Evolutionary conservation across 2,888 invertebrate species (phyloP).

Genomic region (Drosophila lutescens): DNA sequence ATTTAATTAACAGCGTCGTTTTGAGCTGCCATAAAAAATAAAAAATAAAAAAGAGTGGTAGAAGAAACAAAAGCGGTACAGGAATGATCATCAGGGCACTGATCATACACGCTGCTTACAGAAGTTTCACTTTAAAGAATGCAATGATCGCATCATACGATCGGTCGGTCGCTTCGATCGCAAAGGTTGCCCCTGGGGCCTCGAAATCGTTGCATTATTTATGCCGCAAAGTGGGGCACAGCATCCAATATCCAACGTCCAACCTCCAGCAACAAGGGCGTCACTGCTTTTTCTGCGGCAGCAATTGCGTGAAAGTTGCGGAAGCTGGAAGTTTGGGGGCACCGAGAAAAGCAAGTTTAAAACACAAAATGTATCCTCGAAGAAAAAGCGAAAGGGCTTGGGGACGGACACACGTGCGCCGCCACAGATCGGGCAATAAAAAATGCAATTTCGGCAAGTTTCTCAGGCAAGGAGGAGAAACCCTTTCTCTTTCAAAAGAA

Average conservation of each 20-base stretch:
- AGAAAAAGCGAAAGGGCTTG: constrained; percentile 75
- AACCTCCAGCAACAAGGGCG: constrained; percentile 53
- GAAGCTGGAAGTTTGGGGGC: constrained; percentile 59
- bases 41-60: constrained; percentile 43
- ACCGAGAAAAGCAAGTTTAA: constrained; percentile 15
- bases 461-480: constrained; percentile 58
- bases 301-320: constrained; percentile 75
- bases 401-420: constrained; percentile 61
- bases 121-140: constrained; percentile 78
- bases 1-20: constrained; percentile 71
- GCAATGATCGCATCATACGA: constrained; percentile 52
- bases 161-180: constrained; percentile 16
- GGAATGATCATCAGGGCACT: constrained; percentile 24
- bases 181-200: constrained; percentile 36
- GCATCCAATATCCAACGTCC: constrained; percentile 8
- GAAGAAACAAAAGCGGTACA: constrained; percentile 30
- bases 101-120: constrained; percentile 27
- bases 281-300: constrained; percentile 40
- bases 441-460: constrained; percentile 75
- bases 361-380: constrained; percentile 55
- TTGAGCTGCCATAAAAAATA: constrained; percentile 55
- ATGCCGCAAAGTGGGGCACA: constrained; percentile 66
- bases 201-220: constrained; percentile 47
- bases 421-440: constrained; percentile 58
- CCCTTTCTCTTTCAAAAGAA: constrained; percentile 79